Evolutionary conservation across 35 echinoderm and acorn worm species (phyloP).

Genomic region (Strongylocentrotus purpuratus): DNA sequence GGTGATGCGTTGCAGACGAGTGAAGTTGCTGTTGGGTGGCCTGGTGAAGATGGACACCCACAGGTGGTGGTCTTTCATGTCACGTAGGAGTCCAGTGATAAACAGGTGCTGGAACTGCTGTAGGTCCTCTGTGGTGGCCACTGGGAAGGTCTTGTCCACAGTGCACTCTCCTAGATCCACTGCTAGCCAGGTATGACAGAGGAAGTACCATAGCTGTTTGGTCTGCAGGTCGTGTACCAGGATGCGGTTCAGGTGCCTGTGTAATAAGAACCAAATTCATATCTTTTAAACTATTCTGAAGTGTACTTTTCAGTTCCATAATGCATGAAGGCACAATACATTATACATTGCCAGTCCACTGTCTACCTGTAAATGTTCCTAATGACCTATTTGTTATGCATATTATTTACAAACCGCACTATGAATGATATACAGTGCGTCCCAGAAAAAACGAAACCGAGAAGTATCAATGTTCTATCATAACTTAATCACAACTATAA

Average conservation of each 20-base stretch:
- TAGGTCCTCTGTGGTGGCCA: conserved; percentile 70
- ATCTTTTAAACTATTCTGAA: not conserved
- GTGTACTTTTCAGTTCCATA: not conserved
- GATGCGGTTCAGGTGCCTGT: conserved; percentile 86
- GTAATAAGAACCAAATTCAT: conserved; percentile 35
- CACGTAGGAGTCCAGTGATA: conserved; percentile 63
- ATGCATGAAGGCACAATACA: not conserved
- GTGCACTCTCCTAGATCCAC: conserved; percentile 62
- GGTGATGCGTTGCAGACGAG: conserved; percentile 82
- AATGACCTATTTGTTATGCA: no score
- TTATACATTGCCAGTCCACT: no score
- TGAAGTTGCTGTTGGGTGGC: conserved; percentile 81
- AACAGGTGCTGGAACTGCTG: conserved; percentile 77
- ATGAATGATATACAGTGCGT: no score
- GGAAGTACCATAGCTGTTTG: conserved; percentile 90
- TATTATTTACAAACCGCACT: no score
- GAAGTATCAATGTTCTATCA: no score
- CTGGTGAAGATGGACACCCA: conserved; percentile 84
- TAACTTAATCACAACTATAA: no score
- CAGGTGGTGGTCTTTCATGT: conserved; percentile 90
- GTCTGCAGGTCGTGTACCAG: conserved; percentile 88
- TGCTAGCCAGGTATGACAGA: conserved; percentile 88
- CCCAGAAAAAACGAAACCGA: no score
- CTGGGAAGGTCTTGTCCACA: conserved; percentile 72
- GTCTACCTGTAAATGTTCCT: no score